A percentile compares a stretch with the other conserved stretches of the same genome.
Evolutionary conservation across 1,140 invertebrate species (phyloP).

Genomic region (Drosophila athabasca): DNA sequence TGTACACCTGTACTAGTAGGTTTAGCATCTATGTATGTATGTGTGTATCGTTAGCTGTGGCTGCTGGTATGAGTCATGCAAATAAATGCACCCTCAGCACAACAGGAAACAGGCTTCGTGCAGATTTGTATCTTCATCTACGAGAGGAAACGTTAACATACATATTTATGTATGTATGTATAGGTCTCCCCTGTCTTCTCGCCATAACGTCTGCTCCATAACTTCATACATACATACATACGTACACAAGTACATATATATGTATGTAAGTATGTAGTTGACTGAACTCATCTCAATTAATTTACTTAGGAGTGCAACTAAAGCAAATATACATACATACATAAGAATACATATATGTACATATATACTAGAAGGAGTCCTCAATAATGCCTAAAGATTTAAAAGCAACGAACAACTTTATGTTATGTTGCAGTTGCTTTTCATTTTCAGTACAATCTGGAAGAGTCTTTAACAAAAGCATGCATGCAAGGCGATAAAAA

Average conservation of each 20-base stretch:
- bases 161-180: slow-evolving; percentile 19
- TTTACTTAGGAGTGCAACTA: slow-evolving; percentile 64
- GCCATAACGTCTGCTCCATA: slow-evolving; percentile 19
- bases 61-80: slow-evolving; percentile 73
- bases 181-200: slow-evolving; percentile 54
- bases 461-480: slow-evolving; percentile 55
- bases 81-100: slow-evolving; percentile 80
- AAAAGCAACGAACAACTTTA: slow-evolving; percentile 44
- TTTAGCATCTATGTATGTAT: slow-evolving; percentile 13
- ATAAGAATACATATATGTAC: no score
- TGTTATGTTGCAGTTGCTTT: slow-evolving; percentile 34
- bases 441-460: slow-evolving; percentile 39
- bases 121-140: slow-evolving; percentile 81
- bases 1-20: slow-evolving; percentile 50
- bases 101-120: slow-evolving; percentile 81
- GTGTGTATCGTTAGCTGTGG: slow-evolving; percentile 26
- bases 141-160: slow-evolving; percentile 52
- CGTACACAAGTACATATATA: slow-evolving; percentile 11
- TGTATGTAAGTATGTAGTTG: slow-evolving; percentile 51
- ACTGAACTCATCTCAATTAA: slow-evolving; percentile 79
- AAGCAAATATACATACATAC: slow-evolving; percentile 28
- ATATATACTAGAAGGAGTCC: slow-evolving; percentile 7
- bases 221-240: slow-evolving; percentile 4
- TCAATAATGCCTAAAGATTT: slow-evolving; percentile 30
- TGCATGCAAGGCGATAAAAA: slow-evolving; percentile 62